These are phyloP conservation scores for Eurystomus glaucurus DNA, from an alignment of 2,797 vertebrate genomes.

Conservation along the genomic window DNA sequence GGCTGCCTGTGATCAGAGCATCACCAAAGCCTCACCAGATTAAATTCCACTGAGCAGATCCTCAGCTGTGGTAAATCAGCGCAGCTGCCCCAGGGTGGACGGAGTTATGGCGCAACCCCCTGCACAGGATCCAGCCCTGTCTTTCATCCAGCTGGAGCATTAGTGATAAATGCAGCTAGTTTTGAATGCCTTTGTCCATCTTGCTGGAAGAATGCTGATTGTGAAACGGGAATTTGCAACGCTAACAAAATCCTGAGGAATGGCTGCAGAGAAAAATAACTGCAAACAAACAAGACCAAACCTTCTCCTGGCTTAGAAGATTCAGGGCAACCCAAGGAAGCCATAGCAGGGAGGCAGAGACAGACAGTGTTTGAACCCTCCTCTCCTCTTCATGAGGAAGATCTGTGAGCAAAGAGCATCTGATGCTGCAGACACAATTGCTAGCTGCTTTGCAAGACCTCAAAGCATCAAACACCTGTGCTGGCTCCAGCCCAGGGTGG, in stretches of 20 bases:
- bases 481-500: not conserved
- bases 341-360: not conserved
- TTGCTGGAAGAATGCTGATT: conserved; percentile 64
- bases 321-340: not conserved
- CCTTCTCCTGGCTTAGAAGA: not conserved
- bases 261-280: not conserved
- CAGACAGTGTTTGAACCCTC: not conserved
- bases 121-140: not conserved
- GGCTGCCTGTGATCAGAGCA: conserved; percentile 37
- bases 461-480: not conserved
- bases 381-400: not conserved
- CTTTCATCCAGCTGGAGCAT: not conserved
- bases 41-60: not conserved
- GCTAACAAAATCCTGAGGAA: conserved; percentile 51
- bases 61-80: conserved; percentile 9
- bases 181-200: conserved; percentile 47
- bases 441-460: not conserved
- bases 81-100: rapidly evolving
- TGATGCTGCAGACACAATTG: not conserved
- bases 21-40: not conserved
- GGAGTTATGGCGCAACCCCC: not conserved
- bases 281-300: not conserved
- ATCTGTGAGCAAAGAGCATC: not conserved
- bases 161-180: conserved; percentile 30
- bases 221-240: conserved; percentile 62